A percentile compares a stretch with the other conserved stretches of the same genome.
phyloP scores from a whole-genome alignment of 2,888 invertebrate genomes.

The Apotomis betuletana region DNA sequence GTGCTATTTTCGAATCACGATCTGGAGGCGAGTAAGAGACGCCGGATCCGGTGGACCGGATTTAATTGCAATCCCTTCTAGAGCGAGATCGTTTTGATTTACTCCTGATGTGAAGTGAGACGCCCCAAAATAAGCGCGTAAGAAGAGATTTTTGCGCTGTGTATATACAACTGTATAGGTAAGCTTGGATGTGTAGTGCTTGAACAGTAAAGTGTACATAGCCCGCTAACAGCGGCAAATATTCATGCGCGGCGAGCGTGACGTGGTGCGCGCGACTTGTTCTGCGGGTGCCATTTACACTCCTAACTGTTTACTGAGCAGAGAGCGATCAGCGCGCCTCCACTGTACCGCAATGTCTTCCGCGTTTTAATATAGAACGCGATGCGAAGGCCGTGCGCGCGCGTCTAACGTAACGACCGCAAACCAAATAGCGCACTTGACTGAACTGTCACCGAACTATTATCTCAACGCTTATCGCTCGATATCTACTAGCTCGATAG shows the following conservation, averaged over 20 bases:
- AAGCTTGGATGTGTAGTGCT: background rate
- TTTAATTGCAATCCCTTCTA: too few species aligned
- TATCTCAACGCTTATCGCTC: slow-evolving; percentile 1
- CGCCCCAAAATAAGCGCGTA: too few species aligned
- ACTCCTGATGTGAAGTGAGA: too few species aligned
- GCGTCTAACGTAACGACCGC: slow-evolving; percentile 45
- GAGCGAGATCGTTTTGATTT: too few species aligned
- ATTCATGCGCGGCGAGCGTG: slow-evolving; percentile 51
- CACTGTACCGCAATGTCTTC: slow-evolving; percentile 72
- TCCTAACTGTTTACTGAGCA: slow-evolving; percentile 72
- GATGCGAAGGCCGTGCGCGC: slow-evolving; percentile 75
- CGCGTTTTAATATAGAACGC: slow-evolving; percentile 79
- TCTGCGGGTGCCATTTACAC: slow-evolving; percentile 61
- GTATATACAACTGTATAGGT: too few species aligned
- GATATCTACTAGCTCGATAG: background rate
- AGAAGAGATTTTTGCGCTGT: too few species aligned
- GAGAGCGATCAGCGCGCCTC: slow-evolving; percentile 68
- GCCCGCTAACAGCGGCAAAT: slow-evolving; percentile 31
- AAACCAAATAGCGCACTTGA: slow-evolving; percentile 17
- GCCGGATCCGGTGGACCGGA: too few species aligned
- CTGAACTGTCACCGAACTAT: slow-evolving; percentile 6
- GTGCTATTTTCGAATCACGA: too few species aligned
- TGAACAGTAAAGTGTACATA: background rate
- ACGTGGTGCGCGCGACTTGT: slow-evolving; percentile 51
- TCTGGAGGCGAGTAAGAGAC: too few species aligned